A percentile compares a stretch with the other conserved stretches of the same genome.
Conservation (phyloP, 2,113 vertebrate genomes). For the Struthidea cinerea region DNA sequence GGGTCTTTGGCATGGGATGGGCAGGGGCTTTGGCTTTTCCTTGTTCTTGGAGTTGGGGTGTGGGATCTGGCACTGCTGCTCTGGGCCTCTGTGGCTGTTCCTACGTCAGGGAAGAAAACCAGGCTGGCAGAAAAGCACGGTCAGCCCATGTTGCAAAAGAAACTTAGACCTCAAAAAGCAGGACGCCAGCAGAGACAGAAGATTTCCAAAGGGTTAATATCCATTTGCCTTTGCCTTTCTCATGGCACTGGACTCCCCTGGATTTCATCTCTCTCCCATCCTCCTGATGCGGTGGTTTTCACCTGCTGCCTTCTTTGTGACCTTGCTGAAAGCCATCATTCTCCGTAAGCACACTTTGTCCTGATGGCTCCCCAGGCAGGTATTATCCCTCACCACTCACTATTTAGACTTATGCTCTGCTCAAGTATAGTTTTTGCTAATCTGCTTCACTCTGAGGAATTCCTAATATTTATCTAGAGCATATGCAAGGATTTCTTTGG, state of each 20-base stretch:
- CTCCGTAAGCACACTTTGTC: slow-evolving; percentile 7
- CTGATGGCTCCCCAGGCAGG: slow-evolving; percentile 26
- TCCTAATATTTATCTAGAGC: neutral
- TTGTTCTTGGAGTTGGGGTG: rapidly evolving
- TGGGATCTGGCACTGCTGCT: neutral
- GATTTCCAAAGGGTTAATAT: neutral
- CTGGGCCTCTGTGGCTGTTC: neutral
- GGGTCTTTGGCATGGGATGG: neutral
- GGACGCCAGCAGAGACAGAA: neutral
- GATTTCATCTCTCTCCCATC: neutral
- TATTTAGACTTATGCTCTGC: neutral
- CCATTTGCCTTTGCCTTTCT: neutral
- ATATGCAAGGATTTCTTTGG: neutral
- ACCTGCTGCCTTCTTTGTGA: neutral
- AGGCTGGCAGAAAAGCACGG: rapidly evolving
- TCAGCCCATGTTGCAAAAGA: rapidly evolving
- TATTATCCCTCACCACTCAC: slow-evolving; percentile 20
- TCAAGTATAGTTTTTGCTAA: neutral
- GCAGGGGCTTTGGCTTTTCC: neutral
- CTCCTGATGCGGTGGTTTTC: rapidly evolving
- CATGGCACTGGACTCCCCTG: too few relatives aligned
- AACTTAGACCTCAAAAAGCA: neutral
- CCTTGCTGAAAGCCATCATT: neutral
- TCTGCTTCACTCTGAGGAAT: slow-evolving; percentile 8
- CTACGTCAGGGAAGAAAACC: neutral